Conservation (phyloP, 1,140 invertebrate species). For the Drosophila guanche region DNA sequence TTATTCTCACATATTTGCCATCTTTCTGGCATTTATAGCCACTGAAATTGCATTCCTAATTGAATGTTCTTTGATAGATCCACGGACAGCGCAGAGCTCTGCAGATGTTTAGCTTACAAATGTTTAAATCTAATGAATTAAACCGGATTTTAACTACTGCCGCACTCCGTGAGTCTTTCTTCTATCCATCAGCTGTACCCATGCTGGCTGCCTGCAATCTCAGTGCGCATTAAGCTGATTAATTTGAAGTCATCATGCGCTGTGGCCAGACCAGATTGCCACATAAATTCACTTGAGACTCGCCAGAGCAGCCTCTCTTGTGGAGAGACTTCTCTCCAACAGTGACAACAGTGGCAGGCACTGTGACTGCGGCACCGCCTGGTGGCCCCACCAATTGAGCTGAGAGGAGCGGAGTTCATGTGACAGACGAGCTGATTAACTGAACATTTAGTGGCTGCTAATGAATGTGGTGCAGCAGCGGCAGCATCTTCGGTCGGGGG, state of each 20-base stretch:
- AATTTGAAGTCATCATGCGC: constrained; percentile 77
- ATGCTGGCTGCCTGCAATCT: constrained; percentile 50
- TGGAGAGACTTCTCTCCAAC: constrained; percentile 7
- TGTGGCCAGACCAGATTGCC: constrained; percentile 67
- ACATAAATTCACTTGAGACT: constrained; percentile 80
- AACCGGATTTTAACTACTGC: no score
- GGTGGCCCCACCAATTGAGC: constrained; percentile 36
- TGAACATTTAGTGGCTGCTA: constrained; percentile 80
- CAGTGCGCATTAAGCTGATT: constrained; percentile 69
- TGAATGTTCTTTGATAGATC: no score
- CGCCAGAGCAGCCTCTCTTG: constrained; percentile 7
- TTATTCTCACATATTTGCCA: no score
- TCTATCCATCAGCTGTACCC: no score
- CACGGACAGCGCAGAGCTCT: no score
- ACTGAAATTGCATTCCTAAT: no score
- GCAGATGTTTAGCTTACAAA: no score
- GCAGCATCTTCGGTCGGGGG: constrained; percentile 24
- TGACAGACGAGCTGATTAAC: constrained; percentile 65
- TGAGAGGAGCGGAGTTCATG: constrained; percentile 42
- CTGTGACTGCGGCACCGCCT: constrained; percentile 23
- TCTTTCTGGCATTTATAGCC: no score
- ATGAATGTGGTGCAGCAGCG: constrained; percentile 75
- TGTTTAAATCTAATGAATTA: no score
- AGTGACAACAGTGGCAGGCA: constrained; percentile 41
- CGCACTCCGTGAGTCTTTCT: no score